These are phyloP conservation scores for Aphyosemion australe DNA, from an alignment of 2,113 vertebrate genomes.

Conservation along the genomic window DNA sequence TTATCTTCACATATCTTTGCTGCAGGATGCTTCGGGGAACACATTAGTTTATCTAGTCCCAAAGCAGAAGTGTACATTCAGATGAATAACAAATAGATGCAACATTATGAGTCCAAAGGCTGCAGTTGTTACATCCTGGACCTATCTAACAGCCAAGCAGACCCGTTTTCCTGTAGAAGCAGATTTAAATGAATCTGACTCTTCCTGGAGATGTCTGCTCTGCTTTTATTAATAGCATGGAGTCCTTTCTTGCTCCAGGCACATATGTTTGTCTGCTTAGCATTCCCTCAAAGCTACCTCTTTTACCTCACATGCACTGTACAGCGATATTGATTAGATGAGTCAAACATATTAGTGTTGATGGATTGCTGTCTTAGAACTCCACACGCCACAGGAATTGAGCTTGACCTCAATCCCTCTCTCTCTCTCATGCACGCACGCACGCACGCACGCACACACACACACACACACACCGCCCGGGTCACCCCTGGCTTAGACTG, in stretches of 20 bases:
- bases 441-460: no score
- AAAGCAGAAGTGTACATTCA: conserved; percentile 4
- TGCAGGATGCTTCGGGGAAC: conserved; percentile 39
- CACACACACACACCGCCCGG: no score
- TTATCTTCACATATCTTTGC: conserved; percentile 26
- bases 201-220: conserved; percentile 53
- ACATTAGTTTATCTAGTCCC: conserved; percentile 26
- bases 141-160: no score
- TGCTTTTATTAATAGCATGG: conserved; percentile 54
- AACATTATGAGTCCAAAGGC: conserved; percentile 19
- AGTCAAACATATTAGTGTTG: conserved; percentile 49
- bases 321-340: conserved; percentile 52
- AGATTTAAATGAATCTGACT: conserved; percentile 57
- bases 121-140: not conserved
- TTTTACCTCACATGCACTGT: conserved; percentile 46
- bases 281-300: conserved; percentile 50
- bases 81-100: not conserved
- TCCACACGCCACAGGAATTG: conserved; percentile 6
- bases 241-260: conserved; percentile 49
- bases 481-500: no score
- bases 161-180: conserved; percentile 31
- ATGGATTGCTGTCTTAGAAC: conserved; percentile 53
- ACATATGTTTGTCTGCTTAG: conserved; percentile 44
- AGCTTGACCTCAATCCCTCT: no score
- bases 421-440: no score